Evolutionary conservation across 2,797 vertebrate species (phyloP), one percentile per base, ranked within the genome.

Genomic region (Pteropus rufus): DNA sequence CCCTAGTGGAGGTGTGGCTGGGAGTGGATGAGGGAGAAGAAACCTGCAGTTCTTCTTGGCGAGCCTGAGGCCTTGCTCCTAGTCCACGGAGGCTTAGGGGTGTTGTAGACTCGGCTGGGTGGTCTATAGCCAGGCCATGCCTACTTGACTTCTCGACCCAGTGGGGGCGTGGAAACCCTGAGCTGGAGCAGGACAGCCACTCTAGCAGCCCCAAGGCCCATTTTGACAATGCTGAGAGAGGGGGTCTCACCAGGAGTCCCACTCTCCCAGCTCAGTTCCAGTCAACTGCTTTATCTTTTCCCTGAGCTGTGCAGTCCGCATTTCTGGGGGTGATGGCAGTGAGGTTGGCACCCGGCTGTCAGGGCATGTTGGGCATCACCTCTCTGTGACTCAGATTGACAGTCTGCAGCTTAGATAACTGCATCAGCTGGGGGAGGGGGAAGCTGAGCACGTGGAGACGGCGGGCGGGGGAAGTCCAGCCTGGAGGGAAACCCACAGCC

Each of bases 401-500:
- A 92, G 92, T 46, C 16, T 8, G 69, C 86, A 36, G 94, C 94
- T 96, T 96, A 97, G 96, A 85, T 96, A 97, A 95, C 91, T 87
- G 21, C 67, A 56, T n/a, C 16, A 18, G 90, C 41, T 46, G 87
- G 96, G 94, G 94, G 81, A 44, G 64, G 85, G 96, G 64, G 46
- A 1, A 65, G 60, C 46, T 2, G 31, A 65, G 92, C 97, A 82
- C 89, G 82, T 97, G 95, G 94, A 56, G 46, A 81, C 26, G 16
- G 97, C 6, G 41, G 95, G 97, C 6, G 44, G 95, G 96, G 94
- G 97, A 85, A 96, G 96, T 89, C 90, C 91, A 94, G 95, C 91
- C 81, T 46, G 93, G 64, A 92, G 95, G 96, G 96, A 97, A 97
- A 94, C 95, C 96, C 94, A 36, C 77, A 86, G 94, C 77, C 81